A percentile compares a stretch with the other conserved stretches of the same genome.
These are phyloP conservation scores for Carassius auratus DNA, from an alignment of 2,113 vertebrate species.

Conservation along the genomic window DNA sequence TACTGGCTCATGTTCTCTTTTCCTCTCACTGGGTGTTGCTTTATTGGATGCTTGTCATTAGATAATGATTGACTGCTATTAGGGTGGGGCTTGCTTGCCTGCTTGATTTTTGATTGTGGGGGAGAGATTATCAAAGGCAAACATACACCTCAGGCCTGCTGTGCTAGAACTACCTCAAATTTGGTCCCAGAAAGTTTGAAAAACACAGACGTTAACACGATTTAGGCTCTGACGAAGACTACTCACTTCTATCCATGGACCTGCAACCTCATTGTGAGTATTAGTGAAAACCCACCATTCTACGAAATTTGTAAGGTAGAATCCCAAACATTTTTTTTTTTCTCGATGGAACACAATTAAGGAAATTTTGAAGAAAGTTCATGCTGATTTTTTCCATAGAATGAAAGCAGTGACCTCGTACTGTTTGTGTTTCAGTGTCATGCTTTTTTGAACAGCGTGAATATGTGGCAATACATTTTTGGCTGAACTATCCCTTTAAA, in stretches of 20 bases:
- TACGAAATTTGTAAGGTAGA: background rate
- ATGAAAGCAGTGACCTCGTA: background rate
- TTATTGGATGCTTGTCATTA: conserved; percentile 55
- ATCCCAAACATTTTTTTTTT: background rate
- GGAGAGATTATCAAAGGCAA: conserved; percentile 63
- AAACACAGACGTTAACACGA: conserved; percentile 35
- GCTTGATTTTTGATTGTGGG: conserved; percentile 81
- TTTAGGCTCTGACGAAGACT: conserved; percentile 38
- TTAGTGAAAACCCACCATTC: conserved; percentile 56
- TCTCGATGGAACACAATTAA: background rate
- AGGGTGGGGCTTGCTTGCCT: conserved; percentile 71
- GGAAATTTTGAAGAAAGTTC: background rate
- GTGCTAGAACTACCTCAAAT: conserved; percentile 79
- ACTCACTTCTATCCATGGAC: conserved; percentile 33
- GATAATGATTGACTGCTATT: conserved; percentile 16
- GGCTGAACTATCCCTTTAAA: background rate
- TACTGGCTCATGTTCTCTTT: conserved; percentile 36
- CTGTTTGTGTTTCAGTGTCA: conserved; percentile 1
- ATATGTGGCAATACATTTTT: background rate
- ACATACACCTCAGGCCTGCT: conserved; percentile 95
- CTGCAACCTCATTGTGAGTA: conserved; percentile 87
- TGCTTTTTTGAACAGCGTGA: background rate
- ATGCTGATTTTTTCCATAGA: background rate
- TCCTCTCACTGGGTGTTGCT: conserved; percentile 37
- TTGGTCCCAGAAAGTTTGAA: conserved; percentile 71